Conservation (phyloP, 2,113 vertebrate species). For the Aphelocoma coerulescens region DNA sequence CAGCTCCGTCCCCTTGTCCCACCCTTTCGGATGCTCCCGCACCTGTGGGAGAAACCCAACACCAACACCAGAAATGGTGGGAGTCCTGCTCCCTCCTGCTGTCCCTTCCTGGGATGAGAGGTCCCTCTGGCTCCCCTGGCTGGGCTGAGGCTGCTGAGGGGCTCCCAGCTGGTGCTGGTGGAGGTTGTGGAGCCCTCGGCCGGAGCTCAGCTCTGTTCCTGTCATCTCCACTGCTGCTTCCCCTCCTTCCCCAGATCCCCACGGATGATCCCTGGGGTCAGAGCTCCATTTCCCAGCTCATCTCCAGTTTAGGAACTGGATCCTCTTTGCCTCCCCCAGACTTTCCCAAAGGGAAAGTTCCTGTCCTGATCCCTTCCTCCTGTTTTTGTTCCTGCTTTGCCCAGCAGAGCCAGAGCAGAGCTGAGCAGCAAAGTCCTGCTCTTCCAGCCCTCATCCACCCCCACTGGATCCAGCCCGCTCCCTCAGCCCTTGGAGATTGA, state of each 20-base stretch:
- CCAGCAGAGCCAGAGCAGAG: background rate
- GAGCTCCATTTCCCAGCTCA: background rate
- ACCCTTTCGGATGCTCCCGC: background rate
- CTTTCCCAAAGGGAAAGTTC: background rate
- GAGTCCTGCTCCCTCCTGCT: background rate
- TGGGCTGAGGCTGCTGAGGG: background rate
- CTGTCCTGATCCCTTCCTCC: background rate
- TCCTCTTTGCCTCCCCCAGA: background rate
- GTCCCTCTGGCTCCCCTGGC: background rate
- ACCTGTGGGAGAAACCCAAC: fast-evolving
- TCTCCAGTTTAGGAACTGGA: background rate
- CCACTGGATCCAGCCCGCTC: fast-evolving
- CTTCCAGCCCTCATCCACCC: background rate
- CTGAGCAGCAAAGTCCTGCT: background rate
- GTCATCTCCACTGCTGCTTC: background rate
- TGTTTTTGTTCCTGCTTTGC: background rate
- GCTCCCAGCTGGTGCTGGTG: background rate
- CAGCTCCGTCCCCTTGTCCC: background rate
- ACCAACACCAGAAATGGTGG: fast-evolving
- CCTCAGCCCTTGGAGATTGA: background rate
- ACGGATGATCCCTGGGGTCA: background rate
- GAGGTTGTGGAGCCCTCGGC: background rate
- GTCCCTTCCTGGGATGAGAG: background rate
- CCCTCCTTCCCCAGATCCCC: background rate
- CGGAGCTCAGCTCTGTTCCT: background rate